Evolutionary conservation across 2,113 vertebrate genomes (phyloP).

Genomic region (Marcusenius ussheri): DNA sequence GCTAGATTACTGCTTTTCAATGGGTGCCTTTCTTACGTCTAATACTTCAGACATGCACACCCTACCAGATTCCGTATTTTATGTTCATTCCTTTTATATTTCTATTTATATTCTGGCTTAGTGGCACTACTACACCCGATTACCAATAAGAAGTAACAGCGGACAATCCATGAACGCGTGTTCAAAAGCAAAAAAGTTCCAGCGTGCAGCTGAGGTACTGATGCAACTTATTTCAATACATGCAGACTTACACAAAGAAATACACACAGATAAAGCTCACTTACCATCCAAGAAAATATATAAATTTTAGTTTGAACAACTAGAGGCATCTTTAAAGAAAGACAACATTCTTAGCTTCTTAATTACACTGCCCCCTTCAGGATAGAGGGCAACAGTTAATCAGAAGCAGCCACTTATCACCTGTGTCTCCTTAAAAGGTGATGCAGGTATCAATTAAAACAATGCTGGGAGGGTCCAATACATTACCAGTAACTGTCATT

Average conservation of each 20-base stretch:
- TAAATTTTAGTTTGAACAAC: background rate
- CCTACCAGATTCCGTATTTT: background rate
- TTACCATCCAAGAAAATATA: background rate
- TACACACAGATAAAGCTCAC: background rate
- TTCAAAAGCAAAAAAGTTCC: background rate
- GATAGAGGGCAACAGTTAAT: background rate
- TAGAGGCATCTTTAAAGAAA: background rate
- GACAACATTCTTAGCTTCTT: background rate
- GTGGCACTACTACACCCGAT: background rate
- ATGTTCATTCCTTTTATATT: too few species aligned
- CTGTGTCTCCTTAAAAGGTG: background rate
- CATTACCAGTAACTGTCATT: background rate
- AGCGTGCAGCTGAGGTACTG: background rate
- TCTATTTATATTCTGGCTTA: too few species aligned
- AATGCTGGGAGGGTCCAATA: background rate
- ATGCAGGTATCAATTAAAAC: background rate
- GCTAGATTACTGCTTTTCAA: background rate
- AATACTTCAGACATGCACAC: background rate
- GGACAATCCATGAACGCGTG: background rate
- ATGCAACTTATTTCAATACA: background rate
- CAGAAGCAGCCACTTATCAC: background rate
- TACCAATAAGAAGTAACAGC: background rate
- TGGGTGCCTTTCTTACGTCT: background rate
- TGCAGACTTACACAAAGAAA: background rate
- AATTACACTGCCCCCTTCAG: background rate